A percentile compares a stretch with the other conserved stretches of the same genome.
These are phyloP conservation scores for Drosophila borealis DNA, from an alignment of 2,888 invertebrate species.

Conservation along the genomic window DNA sequence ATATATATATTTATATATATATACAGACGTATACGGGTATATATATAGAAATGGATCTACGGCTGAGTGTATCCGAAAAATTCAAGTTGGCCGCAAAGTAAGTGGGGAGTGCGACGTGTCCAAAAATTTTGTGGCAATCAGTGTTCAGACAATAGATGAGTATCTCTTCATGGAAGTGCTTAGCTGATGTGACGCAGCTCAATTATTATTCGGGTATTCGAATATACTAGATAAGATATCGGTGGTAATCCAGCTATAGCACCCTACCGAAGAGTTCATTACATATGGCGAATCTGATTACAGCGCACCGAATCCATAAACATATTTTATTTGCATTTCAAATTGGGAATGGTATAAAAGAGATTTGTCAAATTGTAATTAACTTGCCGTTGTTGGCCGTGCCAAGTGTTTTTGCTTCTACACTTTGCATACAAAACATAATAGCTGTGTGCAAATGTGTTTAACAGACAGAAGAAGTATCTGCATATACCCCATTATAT, in stretches of 20 bases:
- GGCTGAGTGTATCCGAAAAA: slow-evolving; percentile 42
- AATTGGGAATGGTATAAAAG: too few species aligned
- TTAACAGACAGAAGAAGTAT: too few species aligned
- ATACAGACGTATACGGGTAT: slow-evolving; percentile 7
- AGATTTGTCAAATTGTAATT: too few species aligned
- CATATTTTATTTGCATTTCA: too few species aligned
- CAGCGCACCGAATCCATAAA: too few species aligned
- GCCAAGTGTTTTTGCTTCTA: too few species aligned
- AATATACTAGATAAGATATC: slow-evolving; percentile 15
- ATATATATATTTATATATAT: neutral
- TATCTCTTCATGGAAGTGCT: slow-evolving; percentile 18
- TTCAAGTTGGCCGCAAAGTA: slow-evolving; percentile 47
- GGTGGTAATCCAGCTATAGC: neutral
- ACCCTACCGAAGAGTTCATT: neutral
- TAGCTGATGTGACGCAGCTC: neutral
- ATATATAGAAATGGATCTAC: slow-evolving; percentile 40
- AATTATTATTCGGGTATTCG: neutral
- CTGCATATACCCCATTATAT: too few species aligned
- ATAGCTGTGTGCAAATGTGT: too few species aligned
- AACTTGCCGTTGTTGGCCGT: too few species aligned
- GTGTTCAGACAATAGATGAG: slow-evolving; percentile 1
- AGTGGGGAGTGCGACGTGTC: slow-evolving; percentile 14
- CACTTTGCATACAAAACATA: too few species aligned
- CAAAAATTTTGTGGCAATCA: slow-evolving; percentile 1
- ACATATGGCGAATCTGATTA: too few species aligned